Evolutionary conservation across 2,113 vertebrate species (phyloP), one percentile per base, ranked within the genome.

Genomic region (Dasyprocta punctata): DNA sequence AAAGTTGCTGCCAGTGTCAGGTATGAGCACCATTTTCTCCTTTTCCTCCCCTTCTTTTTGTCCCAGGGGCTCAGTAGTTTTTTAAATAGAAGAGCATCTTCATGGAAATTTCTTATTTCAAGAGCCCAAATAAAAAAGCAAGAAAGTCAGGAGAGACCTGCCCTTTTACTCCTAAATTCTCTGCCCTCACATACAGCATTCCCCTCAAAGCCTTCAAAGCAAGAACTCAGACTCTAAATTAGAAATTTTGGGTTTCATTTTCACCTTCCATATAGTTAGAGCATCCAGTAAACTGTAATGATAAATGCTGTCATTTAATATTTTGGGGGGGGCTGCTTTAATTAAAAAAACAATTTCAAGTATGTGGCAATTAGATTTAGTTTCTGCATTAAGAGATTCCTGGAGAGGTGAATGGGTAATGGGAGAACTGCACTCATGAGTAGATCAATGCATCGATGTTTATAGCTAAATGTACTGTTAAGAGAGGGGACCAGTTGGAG

Each of bases 161-260:
- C 44, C 13, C 7, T 71, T 26, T 56, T 36, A 1, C 20, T 36
- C 58, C 41, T 52, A n/a, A 20, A 2, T 61, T 77, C 14, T 69
- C 54, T 92, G 22, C 60, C 30, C 30, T 85, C 41, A 54, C 6
- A 28, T 6, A 20, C 1, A 14, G 60, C n/a, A 30, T 58, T 81
- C 85, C 11, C 38, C 19, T 2, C 1, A 61, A 83, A 86, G 44
- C 30, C 61, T 80, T 91, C 84, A 73, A 11, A 58, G 28, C 38
- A 86, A 7, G 12, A n/a, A 65, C 0, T 63, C 14, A 63, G 10
- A 11, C 10, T 73, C 47, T 26, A 61, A 54, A 93, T 92, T 47
- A 87, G 44, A 86, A 96, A 86, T 19, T 1, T 52, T 71, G 16
- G 16, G 22, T 89, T 71, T 33, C 17, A 67, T 75, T 96, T 94